Percentiles rank a stretch among this genome's conserved stretches.
These are phyloP conservation scores for Acromyrmex heyeri DNA, from an alignment of 1,140 invertebrate genomes.

Conservation along the genomic window DNA sequence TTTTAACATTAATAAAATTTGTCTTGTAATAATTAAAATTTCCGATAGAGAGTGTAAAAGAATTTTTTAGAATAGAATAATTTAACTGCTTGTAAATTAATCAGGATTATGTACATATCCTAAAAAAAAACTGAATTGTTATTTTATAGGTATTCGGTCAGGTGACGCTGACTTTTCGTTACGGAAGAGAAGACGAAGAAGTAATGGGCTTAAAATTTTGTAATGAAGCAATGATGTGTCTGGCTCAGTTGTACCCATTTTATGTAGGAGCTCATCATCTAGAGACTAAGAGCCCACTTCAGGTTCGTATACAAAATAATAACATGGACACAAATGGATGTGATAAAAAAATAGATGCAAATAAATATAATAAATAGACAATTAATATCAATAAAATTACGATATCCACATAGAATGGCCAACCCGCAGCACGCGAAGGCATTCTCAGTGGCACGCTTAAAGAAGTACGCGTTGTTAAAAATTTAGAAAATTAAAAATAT, in stretches of 20 bases:
- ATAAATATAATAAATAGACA: background rate
- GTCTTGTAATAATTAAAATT: background rate
- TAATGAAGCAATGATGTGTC: slow-evolving; percentile 95
- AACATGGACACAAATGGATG: background rate
- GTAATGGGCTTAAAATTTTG: slow-evolving; percentile 97
- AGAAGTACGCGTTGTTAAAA: too few relatives aligned
- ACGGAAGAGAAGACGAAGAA: slow-evolving; percentile 96
- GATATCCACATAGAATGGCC: background rate
- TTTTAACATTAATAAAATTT: background rate
- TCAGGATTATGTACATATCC: background rate
- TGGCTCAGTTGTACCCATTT: slow-evolving; percentile 93
- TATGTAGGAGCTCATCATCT: slow-evolving; percentile 87
- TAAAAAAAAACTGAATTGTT: background rate
- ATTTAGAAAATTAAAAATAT: too few relatives aligned
- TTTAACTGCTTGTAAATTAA: background rate
- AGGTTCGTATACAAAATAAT: slow-evolving; percentile 87
- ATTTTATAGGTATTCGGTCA: slow-evolving; percentile 91
- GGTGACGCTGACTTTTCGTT: slow-evolving; percentile 95
- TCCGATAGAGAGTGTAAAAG: background rate
- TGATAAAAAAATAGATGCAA: background rate
- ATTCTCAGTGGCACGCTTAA: too few relatives aligned
- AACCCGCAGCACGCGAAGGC: too few relatives aligned
- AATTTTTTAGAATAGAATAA: background rate
- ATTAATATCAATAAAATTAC: background rate
- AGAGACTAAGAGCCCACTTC: slow-evolving; percentile 90